phyloP scores from a whole-genome alignment of 2,797 vertebrate species.

The Bufotes viridis region DNA sequence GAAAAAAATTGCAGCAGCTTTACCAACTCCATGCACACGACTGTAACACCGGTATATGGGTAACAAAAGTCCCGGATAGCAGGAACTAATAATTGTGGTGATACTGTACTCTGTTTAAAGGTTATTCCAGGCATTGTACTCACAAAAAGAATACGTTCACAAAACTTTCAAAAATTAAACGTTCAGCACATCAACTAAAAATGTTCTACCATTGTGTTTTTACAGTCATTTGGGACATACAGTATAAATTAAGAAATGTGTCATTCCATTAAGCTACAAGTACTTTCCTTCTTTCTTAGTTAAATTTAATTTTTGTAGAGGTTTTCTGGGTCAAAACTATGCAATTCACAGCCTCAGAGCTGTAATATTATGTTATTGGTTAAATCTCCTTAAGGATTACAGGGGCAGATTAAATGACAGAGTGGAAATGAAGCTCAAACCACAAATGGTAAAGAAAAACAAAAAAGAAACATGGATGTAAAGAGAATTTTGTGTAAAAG shows the following conservation, averaged over 20 bases:
- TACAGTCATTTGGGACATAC: constrained; percentile 14
- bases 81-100: background rate
- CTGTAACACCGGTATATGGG: too few relatives aligned
- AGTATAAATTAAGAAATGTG: constrained; percentile 20
- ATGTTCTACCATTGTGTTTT: constrained; percentile 11
- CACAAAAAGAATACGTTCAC: background rate
- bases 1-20: too few relatives aligned
- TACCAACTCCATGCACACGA: too few relatives aligned
- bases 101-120: background rate
- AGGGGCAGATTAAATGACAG: constrained; percentile 44
- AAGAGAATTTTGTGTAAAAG: constrained; percentile 1
- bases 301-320: constrained; percentile 41
- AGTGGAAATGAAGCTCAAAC: constrained; percentile 29
- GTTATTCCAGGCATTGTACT: background rate
- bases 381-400: constrained; percentile 50
- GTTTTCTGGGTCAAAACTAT: constrained; percentile 44
- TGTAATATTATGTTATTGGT: constrained; percentile 53
- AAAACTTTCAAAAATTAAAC: constrained; percentile 9
- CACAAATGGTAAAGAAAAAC: constrained; percentile 16
- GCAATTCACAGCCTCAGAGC: constrained; percentile 15
- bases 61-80: background rate
- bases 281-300: constrained; percentile 22
- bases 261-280: constrained; percentile 20
- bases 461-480: background rate
- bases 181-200: constrained; percentile 10